These are phyloP conservation scores for Sinelater perroti DNA, from an alignment of 2,888 invertebrate species.

Conservation along the genomic window DNA sequence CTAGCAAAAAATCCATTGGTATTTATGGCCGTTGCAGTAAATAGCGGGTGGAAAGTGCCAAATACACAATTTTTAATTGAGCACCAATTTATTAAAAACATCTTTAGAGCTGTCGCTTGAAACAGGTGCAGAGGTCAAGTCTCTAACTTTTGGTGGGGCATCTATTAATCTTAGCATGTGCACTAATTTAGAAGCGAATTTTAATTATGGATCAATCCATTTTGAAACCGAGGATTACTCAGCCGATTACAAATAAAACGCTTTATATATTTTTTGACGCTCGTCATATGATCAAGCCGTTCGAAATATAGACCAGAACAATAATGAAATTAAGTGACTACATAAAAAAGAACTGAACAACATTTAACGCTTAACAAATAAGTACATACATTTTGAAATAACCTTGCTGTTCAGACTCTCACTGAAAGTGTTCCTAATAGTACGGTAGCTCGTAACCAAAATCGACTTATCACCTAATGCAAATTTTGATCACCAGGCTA, in stretches of 20 bases:
- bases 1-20: constrained; percentile 47
- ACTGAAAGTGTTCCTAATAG: constrained; percentile 42
- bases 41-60: constrained; percentile 47
- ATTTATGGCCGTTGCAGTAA: constrained; percentile 44
- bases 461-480: too few species aligned
- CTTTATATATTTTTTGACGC: constrained; percentile 27
- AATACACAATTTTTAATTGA: constrained; percentile 48
- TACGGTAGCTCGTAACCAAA: too few species aligned
- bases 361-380: constrained; percentile 37
- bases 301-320: constrained; percentile 28
- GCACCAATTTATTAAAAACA: constrained; percentile 41
- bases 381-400: constrained; percentile 35
- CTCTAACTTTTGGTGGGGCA: constrained; percentile 48
- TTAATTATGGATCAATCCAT: constrained; percentile 4
- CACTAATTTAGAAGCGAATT: constrained; percentile 30
- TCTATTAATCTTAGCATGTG: constrained; percentile 44
- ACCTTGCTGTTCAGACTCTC: constrained; percentile 44
- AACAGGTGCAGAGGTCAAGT: constrained; percentile 40
- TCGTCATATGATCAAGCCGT: constrained; percentile 31
- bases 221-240: constrained; percentile 38
- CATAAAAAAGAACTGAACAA: constrained; percentile 40
- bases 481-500: too few species aligned
- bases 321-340: constrained; percentile 36
- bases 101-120: constrained; percentile 40
- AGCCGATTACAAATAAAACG: constrained; percentile 30